Evolutionary conservation across 2,113 vertebrate species (phyloP).

Genomic region (Otis tarda): DNA sequence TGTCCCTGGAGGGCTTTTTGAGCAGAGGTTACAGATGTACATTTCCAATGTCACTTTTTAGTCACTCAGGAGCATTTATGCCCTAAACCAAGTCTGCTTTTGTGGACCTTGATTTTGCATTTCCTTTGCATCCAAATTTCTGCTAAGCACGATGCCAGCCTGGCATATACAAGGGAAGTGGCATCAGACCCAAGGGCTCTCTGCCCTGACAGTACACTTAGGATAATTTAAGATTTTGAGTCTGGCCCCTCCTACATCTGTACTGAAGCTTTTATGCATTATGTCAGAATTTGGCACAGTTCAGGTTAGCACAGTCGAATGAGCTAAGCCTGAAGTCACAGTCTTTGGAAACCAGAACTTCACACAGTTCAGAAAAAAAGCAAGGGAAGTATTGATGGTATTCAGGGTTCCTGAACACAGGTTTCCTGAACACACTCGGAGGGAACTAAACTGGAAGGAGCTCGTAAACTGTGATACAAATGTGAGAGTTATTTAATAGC

Average conservation of each 20-base stretch:
- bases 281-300: slow-evolving; percentile 36
- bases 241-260: background rate
- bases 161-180: background rate
- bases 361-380: background rate
- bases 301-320: background rate
- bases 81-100: background rate
- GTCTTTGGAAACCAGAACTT: background rate
- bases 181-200: background rate
- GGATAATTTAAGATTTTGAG: background rate
- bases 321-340: background rate
- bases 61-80: background rate
- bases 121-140: background rate
- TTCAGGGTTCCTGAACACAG: background rate
- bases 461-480: background rate
- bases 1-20: background rate
- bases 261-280: background rate
- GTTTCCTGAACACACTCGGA: background rate
- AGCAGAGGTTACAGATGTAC: background rate
- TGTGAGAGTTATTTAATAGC: background rate
- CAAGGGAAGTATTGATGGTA: background rate
- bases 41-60: background rate
- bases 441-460: background rate
- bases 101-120: background rate
- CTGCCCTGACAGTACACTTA: background rate
- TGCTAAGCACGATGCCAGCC: background rate